phyloP scores from a whole-genome alignment of 2,113 vertebrate species.

The Ctenodactylus gundi region DNA sequence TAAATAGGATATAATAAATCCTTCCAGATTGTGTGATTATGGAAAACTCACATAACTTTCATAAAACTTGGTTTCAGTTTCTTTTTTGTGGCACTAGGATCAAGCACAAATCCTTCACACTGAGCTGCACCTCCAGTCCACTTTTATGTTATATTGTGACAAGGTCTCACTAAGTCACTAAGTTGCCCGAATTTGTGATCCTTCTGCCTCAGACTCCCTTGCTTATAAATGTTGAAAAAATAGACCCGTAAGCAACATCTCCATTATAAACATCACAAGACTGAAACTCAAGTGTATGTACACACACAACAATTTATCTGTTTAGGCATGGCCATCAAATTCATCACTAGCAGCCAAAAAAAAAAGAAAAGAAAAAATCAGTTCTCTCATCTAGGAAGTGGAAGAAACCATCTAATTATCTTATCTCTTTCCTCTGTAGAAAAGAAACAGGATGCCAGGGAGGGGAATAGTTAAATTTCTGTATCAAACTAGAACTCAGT shows the following conservation, averaged over 20 bases:
- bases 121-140: no score
- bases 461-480: not conserved
- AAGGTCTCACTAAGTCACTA: no score
- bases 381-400: not conserved
- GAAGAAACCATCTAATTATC: not conserved
- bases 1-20: not conserved
- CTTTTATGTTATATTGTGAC: no score
- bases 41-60: not conserved
- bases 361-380: no score
- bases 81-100: no score
- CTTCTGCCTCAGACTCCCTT: no score
- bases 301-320: not conserved
- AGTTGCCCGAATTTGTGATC: no score
- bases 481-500: not conserved
- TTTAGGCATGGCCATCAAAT: not conserved
- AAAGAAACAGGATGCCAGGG: not conserved
- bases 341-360: not conserved
- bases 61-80: not conserved
- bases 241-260: not conserved
- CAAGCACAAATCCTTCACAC: no score
- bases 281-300: not conserved
- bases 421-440: not conserved
- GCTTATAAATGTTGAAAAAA: constrained; percentile 22
- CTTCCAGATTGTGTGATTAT: not conserved
- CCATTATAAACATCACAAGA: not conserved